Evolutionary conservation across 1,140 invertebrate genomes (phyloP), one percentile per base, ranked within the genome.

Genomic region (Pissodes strobi): DNA sequence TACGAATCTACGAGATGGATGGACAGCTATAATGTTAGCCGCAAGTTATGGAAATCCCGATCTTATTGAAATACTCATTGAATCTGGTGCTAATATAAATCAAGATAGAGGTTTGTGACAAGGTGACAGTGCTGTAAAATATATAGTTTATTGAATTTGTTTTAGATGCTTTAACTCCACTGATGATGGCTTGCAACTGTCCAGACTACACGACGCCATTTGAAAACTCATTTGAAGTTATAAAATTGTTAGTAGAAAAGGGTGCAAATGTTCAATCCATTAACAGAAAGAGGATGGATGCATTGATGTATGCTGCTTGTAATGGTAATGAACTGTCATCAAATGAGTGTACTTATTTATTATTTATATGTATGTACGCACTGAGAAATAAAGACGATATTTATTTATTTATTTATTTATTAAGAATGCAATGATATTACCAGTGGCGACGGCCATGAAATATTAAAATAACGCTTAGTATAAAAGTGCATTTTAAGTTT

Each of bases 291-390:
- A 75, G 80, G 21, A 75, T 72, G 55, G 82, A 78, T 22, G 77
- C 82, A 10, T 76, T 83, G 22, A 82, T 82, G 76, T 76, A 74
- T 27, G 82, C 82, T 30, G 79, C 79, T n/a, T 72, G 69, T 39
- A 75, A 75, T 37, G 61, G 61, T 64, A 64, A 64, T 13, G 15
- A 13, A 38, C 9, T 49, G 30, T 9, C 30, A 12, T 37, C 13
- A 1, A 9, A 12, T 37, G 13, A 25, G 19, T 15, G 4, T 25
- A 49, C 25, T 23, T 48, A 21, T 17, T 12, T 12, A 1, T 15
- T 1, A 43, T 43, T 43, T 43, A 18, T 43, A 15, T 1, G 13
- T 1, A n/a, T n/a, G n/a, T n/a, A n/a, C n/a, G n/a, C n/a, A n/a
- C n/a, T n/a, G n/a, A n/a, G n/a, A n/a, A n/a, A n/a, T n/a, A n/a